A percentile compares a stretch with the other conserved stretches of the same genome.
Evolutionary conservation across 1,140 invertebrate genomes (phyloP).

Genomic region (Nasonia giraulti): DNA sequence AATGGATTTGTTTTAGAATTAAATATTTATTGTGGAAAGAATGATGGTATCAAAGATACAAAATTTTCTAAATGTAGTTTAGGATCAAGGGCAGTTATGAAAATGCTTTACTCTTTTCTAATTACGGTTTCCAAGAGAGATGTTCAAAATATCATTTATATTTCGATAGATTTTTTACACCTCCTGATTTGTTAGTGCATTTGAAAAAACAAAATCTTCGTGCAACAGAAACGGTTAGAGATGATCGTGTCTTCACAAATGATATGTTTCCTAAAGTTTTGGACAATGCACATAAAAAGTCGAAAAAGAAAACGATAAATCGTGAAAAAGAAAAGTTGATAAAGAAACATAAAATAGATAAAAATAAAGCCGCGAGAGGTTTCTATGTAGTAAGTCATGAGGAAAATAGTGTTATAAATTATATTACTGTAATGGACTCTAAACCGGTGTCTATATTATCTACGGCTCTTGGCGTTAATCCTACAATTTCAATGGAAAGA

Average conservation of each 20-base stretch:
- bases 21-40: constrained; percentile 47
- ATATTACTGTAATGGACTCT: too few species aligned
- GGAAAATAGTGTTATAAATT: too few species aligned
- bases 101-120: constrained; percentile 29
- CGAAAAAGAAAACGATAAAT: neutral
- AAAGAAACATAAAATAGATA: too few species aligned
- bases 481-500: too few species aligned
- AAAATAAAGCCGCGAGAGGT: too few species aligned
- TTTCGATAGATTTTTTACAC: constrained; percentile 40
- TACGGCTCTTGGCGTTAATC: too few species aligned
- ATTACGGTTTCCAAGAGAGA: neutral
- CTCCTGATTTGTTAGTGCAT: constrained; percentile 24
- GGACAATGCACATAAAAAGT: neutral
- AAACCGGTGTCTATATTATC: too few species aligned
- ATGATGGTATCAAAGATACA: neutral
- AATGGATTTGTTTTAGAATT: constrained; percentile 37
- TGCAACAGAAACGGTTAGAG: constrained; percentile 22
- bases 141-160: constrained; percentile 27
- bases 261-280: neutral
- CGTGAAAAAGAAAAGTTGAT: too few species aligned
- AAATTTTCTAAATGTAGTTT: constrained; percentile 6
- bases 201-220: constrained; percentile 18
- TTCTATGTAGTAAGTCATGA: too few species aligned
- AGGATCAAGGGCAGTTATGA: constrained; percentile 39
- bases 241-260: constrained; percentile 17